A percentile compares a stretch with the other conserved stretches of the same genome.
Evolutionary conservation across 1,140 invertebrate species (phyloP).

Genomic region (Bicyclus anynana): DNA sequence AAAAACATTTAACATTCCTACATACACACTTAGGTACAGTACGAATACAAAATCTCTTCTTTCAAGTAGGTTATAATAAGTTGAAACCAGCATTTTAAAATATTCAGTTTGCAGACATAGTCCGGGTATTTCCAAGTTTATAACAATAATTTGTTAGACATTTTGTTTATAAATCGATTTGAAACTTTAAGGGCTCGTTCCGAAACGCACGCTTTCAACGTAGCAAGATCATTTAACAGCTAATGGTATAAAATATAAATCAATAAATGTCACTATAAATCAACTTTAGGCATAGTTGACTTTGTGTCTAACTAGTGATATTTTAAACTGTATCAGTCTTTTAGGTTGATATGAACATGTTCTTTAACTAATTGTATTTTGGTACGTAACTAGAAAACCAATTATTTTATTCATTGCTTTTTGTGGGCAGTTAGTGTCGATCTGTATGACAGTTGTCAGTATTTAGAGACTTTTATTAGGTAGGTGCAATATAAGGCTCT

Average conservation of each 20-base stretch:
- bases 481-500: too few relatives aligned
- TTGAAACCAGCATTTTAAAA: too few relatives aligned
- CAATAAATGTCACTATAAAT: slow-evolving; percentile 22
- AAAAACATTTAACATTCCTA: too few relatives aligned
- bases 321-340: slow-evolving; percentile 13
- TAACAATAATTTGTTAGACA: neutral
- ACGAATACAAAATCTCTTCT: too few relatives aligned
- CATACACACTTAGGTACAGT: too few relatives aligned
- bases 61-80: too few relatives aligned
- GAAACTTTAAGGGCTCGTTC: slow-evolving; percentile 14
- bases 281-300: slow-evolving; percentile 21
- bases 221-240: slow-evolving; percentile 18
- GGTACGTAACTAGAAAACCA: neutral
- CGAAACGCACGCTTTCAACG: slow-evolving; percentile 12
- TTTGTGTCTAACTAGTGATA: slow-evolving; percentile 2
- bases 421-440: neutral
- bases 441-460: too few relatives aligned
- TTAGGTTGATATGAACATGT: slow-evolving; percentile 8
- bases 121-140: neutral
- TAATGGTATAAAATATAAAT: slow-evolving; percentile 21
- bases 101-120: neutral
- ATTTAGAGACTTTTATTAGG: too few relatives aligned
- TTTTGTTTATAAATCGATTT: neutral
- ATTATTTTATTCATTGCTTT: neutral
- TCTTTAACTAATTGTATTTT: slow-evolving; percentile 6